Evolutionary conservation across 2,113 vertebrate genomes (phyloP), one percentile per base, ranked within the genome.

Genomic region (Syrrhaptes paradoxus): DNA sequence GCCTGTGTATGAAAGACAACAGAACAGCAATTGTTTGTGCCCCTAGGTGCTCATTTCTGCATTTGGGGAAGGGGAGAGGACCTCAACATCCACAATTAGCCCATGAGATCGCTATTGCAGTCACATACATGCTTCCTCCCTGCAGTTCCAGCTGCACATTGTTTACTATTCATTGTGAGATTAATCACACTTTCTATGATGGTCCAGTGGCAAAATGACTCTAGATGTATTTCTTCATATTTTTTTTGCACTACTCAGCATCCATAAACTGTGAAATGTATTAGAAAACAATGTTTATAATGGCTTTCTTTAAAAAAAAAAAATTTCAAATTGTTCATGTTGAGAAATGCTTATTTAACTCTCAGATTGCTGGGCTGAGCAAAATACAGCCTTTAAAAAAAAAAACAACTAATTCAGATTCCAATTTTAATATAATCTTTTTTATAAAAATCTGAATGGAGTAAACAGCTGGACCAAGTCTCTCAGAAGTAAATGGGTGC

Each of bases 221-320:
- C 84, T 61, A 58, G 28, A 91, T 72, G 26, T 36, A 74, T 93
- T 91, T 95, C 71, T 83, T 87, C 24, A 32, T 49, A 31, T 22
- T 82, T 93, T 95, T 95, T 90, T 91, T 95, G 66, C 32, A 72
- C 71, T 67, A 75, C 63, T 97, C 95, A 95, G 87, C 93, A 96
- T 91, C 82, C 93, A 70, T 94, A 95, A 97, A 75, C 80, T 86
- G 72, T 46, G 80, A 94, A 97, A 96, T 79, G 38, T 80, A 93
- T 93, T 92, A 90, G 85, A 97, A 97, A 97, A 80, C 80, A 91
- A 43, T 86, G 58, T 89, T 96, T 91, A 83, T 91, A 95, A 97
- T 95, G 70, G 78, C 70, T 96, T 97, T 87, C 79, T 93, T 97
- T 96, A 97, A 97, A 96, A 85, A 57, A 41, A 41, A 13, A 38